Evolutionary conservation across 2,888 invertebrate genomes (phyloP).

Genomic region (Strigamia transsilvanica): DNA sequence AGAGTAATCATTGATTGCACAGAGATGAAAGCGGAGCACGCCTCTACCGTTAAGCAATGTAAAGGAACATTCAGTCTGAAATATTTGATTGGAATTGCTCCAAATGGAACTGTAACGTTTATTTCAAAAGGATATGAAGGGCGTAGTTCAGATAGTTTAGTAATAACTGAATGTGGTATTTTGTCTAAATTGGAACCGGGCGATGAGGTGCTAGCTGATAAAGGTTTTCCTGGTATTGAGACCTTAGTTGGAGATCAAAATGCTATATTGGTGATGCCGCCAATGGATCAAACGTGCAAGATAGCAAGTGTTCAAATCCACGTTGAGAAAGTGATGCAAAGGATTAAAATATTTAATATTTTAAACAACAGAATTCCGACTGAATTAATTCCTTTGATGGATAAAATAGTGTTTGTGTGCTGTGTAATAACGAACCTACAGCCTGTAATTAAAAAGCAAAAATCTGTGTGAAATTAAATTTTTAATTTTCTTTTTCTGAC

Average conservation of each 20-base stretch:
- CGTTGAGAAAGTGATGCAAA: too few relatives aligned
- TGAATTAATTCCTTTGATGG: background rate
- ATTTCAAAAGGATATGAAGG: slow-evolving; percentile 15
- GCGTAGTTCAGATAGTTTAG: background rate
- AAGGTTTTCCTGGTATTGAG: background rate
- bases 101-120: background rate
- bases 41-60: background rate
- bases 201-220: background rate
- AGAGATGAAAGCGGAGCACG: background rate
- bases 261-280: background rate
- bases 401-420: background rate
- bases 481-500: background rate
- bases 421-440: background rate
- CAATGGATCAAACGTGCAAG: slow-evolving; percentile 3
- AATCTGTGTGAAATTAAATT: background rate
- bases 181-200: background rate
- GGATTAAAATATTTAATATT: slow-evolving; percentile 15
- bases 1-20: slow-evolving; percentile 10
- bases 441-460: background rate
- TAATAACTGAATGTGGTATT: background rate
- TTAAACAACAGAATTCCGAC: background rate
- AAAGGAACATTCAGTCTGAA: background rate
- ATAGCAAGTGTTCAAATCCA: background rate
- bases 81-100: slow-evolving; percentile 16
- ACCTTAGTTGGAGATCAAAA: background rate